Evolutionary conservation across 2,113 vertebrate species (phyloP).

Genomic region (Boulengeromyrus knoepffleri): DNA sequence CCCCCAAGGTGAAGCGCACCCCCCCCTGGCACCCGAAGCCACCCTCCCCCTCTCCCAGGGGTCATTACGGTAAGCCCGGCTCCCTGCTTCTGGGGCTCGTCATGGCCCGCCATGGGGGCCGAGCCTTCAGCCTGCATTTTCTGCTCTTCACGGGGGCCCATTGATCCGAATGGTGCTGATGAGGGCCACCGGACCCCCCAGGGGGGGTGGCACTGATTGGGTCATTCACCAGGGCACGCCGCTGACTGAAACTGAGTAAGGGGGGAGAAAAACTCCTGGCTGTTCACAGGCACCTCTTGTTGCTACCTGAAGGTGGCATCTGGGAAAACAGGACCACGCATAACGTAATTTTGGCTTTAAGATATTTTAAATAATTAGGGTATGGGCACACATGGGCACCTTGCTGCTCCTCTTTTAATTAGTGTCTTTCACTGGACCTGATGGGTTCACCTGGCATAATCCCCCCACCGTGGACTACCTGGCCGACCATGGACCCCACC

Average conservation of each 20-base stretch:
- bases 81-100: neutral
- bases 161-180: slow-evolving; percentile 3
- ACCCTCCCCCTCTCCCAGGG: neutral
- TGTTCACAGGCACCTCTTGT: neutral
- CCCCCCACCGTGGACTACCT: neutral
- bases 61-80: neutral
- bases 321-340: neutral
- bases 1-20: neutral
- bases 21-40: neutral
- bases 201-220: neutral
- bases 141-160: neutral
- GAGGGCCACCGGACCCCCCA: neutral
- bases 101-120: neutral
- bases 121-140: neutral
- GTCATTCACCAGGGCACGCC: neutral
- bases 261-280: neutral
- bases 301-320: neutral
- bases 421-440: neutral
- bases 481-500: neutral
- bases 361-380: neutral
- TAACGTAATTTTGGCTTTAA: neutral
- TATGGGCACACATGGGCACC: neutral
- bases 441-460: neutral
- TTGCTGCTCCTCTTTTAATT: neutral
- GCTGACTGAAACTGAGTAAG: neutral